These are phyloP conservation scores for Megaceryle torquata DNA, from an alignment of 2,113 vertebrate species.

Conservation along the genomic window DNA sequence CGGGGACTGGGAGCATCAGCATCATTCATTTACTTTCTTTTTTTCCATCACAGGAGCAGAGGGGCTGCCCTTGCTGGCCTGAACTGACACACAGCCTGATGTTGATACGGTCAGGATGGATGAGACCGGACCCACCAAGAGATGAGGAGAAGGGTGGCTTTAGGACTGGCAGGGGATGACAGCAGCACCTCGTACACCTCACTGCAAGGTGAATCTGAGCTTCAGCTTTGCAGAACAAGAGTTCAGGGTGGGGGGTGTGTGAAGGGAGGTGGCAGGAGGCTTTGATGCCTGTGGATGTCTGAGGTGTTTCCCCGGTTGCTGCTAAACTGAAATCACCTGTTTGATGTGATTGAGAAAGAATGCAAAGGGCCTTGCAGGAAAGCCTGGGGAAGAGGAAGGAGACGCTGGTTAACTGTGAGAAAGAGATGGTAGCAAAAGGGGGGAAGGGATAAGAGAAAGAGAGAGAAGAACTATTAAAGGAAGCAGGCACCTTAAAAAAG, in stretches of 20 bases:
- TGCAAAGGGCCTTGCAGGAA: neutral
- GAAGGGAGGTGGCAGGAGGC: neutral
- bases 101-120: neutral
- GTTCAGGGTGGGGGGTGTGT: neutral
- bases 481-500: neutral
- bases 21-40: neutral
- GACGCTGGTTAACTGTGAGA: neutral
- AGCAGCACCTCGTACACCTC: accelerated
- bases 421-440: neutral
- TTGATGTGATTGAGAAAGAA: constrained; percentile 19
- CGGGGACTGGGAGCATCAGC: neutral
- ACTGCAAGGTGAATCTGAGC: neutral
- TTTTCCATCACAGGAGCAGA: neutral
- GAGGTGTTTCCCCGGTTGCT: constrained; percentile 27
- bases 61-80: neutral
- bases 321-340: constrained; percentile 15
- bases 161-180: neutral
- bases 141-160: neutral
- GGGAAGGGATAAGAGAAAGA: neutral
- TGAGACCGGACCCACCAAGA: neutral
- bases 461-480: neutral
- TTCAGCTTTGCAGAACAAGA: neutral
- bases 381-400: neutral
- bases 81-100: neutral
- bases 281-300: neutral